Percentiles rank a stretch among this genome's conserved stretches.
phyloP scores from a whole-genome alignment of 2,113 vertebrate species.

The Oncorhynchus clarkii region DNA sequence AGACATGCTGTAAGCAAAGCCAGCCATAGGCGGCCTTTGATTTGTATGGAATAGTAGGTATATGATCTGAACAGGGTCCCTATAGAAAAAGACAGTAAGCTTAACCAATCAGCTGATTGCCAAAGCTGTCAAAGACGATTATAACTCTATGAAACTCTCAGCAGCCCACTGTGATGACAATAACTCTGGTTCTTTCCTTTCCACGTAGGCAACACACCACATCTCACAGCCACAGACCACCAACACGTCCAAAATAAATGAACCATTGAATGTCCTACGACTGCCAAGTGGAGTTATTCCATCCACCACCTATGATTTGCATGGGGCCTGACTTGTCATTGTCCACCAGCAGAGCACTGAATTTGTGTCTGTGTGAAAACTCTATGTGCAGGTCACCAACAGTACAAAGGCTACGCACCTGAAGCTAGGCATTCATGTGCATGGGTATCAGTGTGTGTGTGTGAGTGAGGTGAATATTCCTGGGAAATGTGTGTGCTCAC shows the following conservation, averaged over 20 bases:
- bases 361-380: background rate
- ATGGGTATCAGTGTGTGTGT: background rate
- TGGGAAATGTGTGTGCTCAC: background rate
- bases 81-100: background rate
- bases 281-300: background rate
- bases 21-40: too few species aligned
- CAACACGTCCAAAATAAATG: slow-evolving; percentile 9
- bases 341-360: background rate
- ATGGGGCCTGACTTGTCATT: background rate
- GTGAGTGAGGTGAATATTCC: background rate
- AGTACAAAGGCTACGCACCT: background rate
- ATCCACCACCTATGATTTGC: slow-evolving; percentile 11
- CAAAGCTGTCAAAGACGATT: slow-evolving; percentile 12
- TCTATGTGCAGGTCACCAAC: background rate
- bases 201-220: background rate
- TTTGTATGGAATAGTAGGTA: too few species aligned
- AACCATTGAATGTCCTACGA: background rate
- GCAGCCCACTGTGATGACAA: background rate
- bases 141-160: background rate
- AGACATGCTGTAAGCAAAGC: too few species aligned
- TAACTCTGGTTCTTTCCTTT: background rate
- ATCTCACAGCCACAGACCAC: background rate
- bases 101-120: background rate
- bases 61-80: background rate
- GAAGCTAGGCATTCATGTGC: background rate